Base-by-base conservation (phyloP, 1,140 invertebrate species). In the Drosophila serrata region DNA sequence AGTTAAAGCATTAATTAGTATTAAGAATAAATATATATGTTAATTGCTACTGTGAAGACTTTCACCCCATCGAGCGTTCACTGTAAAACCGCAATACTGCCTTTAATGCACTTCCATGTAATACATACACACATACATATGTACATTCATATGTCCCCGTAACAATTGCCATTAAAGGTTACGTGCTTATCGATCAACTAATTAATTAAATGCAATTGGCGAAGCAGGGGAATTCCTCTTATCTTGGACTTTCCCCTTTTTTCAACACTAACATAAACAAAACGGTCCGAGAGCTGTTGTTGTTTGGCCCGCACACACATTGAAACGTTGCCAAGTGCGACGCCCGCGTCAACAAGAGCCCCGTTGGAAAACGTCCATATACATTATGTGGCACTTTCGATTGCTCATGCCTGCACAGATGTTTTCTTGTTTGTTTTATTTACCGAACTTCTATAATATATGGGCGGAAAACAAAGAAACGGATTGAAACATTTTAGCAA, bases 201-300 rank as follows among this genome's bases (percentile, higher is more conserved):
- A 35, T 48, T 65, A 65, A 68, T 65, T 48, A 68, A 65, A 33
- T 68, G 19, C 61, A 40, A 63, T 61, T 65, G 43, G 8, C 27
- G 8, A 31, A 27, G 31, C 33, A 51, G 45, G 61, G 65, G 65
- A 69, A 42, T 69, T 67, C 65, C 65, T 40, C 65, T 51, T 51
- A 69, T 69, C 65, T 33, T 39, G 68, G 27, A 43, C 40, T 39
- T 65, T 65, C 61, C 31, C 42, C 64, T 67, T 39, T 64, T 67
- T 67, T 67, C 64, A 65, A 68, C 61, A 67, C 64, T 68, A 67
- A 68, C 33, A 49, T 68, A 68, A 68, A 67, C 61, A 68, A 68
- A 67, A 67, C 33, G 17, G 17, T 1, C 15, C 13, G 24, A 37
- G 24, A 37, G 59, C 7, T 37, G 5, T 31, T 48, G 17, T 51